Evolutionary conservation across 2,888 invertebrate species (phyloP).

Genomic region (Ophion obscuratus): DNA sequence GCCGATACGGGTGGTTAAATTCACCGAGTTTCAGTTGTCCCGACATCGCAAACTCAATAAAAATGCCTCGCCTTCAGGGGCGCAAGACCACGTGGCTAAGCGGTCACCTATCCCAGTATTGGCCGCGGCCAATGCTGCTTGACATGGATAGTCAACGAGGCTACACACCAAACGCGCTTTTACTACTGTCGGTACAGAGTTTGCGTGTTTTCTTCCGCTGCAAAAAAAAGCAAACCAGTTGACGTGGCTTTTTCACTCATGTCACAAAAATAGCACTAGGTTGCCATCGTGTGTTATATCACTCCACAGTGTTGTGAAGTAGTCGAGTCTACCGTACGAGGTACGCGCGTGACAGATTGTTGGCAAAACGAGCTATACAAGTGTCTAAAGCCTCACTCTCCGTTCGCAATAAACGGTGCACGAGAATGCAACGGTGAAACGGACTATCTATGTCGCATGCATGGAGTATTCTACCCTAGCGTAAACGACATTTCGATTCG

Average conservation of each 20-base stretch:
- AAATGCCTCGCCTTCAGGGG: too few relatives aligned
- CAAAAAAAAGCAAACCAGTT: slow-evolving; percentile 18
- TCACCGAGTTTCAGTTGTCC: too few relatives aligned
- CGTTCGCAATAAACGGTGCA: slow-evolving; percentile 51
- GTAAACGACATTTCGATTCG: neutral
- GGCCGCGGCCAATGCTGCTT: too few relatives aligned
- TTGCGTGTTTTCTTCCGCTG: neutral
- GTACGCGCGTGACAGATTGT: slow-evolving; percentile 57
- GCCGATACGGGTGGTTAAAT: too few relatives aligned
- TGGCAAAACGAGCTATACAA: slow-evolving; percentile 51
- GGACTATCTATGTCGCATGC: neutral
- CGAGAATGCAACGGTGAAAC: slow-evolving; percentile 42
- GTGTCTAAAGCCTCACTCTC: slow-evolving; percentile 23
- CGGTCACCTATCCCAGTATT: too few relatives aligned
- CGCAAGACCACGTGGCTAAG: too few relatives aligned
- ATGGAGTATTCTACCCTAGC: slow-evolving; percentile 18
- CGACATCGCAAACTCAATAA: too few relatives aligned
- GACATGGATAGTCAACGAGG: too few relatives aligned
- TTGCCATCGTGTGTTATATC: slow-evolving; percentile 32
- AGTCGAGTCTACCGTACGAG: slow-evolving; percentile 39
- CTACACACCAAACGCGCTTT: neutral
- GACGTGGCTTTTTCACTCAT: slow-evolving; percentile 37
- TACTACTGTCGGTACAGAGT: neutral
- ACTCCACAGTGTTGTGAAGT: slow-evolving; percentile 17
- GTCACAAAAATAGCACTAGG: slow-evolving; percentile 34